Evolutionary conservation across 2,113 vertebrate genomes (phyloP).

Genomic region (Mobula hypostoma): DNA sequence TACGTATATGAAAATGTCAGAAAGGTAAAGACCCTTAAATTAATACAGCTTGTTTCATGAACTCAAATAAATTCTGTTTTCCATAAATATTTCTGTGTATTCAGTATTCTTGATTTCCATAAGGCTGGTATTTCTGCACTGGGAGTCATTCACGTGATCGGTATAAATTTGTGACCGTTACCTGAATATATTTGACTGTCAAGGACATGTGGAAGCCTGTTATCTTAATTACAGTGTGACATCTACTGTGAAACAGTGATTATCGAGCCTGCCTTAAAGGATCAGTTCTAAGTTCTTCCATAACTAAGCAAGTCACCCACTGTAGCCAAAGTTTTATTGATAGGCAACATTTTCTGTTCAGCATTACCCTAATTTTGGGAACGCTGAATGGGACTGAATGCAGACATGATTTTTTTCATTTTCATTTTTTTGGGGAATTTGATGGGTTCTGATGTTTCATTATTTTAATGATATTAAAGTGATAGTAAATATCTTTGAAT

Average conservation of each 20-base stretch:
- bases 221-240: neutral
- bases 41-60: slow-evolving; percentile 3
- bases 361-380: neutral
- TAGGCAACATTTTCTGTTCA: neutral
- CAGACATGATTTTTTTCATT: neutral
- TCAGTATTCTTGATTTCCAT: neutral
- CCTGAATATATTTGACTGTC: neutral
- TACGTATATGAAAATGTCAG: neutral
- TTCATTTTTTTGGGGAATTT: neutral
- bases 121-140: neutral
- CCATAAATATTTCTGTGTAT: too few relatives aligned
- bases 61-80: neutral
- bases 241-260: neutral
- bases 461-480: neutral
- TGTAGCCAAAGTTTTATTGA: neutral
- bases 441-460: neutral
- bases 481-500: neutral
- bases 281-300: neutral
- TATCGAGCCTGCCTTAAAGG: neutral
- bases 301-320: neutral
- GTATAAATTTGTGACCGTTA: neutral
- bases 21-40: neutral
- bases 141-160: neutral
- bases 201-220: neutral
- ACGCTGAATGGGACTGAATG: neutral